phyloP scores from a whole-genome alignment of 2,113 vertebrate species.

The Siphamia tubifer region DNA sequence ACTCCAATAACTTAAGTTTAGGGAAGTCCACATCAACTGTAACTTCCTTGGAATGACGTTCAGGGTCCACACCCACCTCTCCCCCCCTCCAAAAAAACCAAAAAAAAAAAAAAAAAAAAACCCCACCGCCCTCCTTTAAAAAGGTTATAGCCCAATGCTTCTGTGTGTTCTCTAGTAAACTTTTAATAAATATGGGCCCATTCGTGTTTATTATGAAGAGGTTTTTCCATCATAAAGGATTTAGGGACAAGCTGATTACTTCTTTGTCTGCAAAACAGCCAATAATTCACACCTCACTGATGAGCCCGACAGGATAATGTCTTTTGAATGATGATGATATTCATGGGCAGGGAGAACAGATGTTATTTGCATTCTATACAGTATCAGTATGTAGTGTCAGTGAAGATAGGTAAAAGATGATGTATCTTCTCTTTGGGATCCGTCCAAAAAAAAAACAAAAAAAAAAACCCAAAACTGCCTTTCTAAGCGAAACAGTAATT shows the following conservation, averaged over 20 bases:
- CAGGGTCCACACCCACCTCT: slow-evolving; percentile 53
- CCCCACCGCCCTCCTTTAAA: background rate
- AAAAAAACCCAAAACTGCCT: background rate
- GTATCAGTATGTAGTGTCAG: background rate
- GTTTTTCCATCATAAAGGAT: background rate
- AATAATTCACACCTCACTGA: slow-evolving; percentile 55
- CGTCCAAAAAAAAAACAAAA: background rate
- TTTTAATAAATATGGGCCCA: background rate
- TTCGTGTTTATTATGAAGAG: slow-evolving; percentile 3
- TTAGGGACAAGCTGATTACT: slow-evolving; percentile 14
- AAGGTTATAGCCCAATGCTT: background rate
- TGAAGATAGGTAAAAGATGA: background rate
- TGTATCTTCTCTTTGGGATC: too few species aligned
- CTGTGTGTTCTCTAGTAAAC: background rate
- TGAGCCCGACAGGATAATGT: slow-evolving; percentile 29
- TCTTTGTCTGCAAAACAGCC: slow-evolving; percentile 27
- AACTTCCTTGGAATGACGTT: slow-evolving; percentile 68
- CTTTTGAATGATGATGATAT: slow-evolving; percentile 35
- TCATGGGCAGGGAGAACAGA: slow-evolving; percentile 33
- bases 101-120: background rate
- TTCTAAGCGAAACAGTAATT: slow-evolving; percentile 16
- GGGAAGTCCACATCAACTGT: slow-evolving; percentile 64
- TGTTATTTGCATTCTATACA: slow-evolving; percentile 35
- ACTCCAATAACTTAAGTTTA: slow-evolving; percentile 64
- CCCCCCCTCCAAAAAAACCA: slow-evolving; percentile 40